Conservation (phyloP, 1,140 invertebrate species). For the Archivesica marissinica region DNA sequence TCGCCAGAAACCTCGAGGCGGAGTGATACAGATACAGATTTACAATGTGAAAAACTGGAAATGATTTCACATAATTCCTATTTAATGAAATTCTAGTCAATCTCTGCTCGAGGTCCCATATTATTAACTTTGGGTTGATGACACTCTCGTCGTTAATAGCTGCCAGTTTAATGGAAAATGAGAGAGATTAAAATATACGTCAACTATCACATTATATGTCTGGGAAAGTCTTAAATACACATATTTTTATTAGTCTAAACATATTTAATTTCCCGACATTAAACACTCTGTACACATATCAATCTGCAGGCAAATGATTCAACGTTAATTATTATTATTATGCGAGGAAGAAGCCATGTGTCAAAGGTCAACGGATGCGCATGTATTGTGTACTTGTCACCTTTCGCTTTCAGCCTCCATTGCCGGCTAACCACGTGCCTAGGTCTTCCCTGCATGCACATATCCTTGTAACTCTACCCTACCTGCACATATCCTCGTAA, state of each 20-base stretch:
- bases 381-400: too few species aligned
- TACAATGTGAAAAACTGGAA: conserved; percentile 20
- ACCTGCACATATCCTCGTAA: too few species aligned
- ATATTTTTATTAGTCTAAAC: too few species aligned
- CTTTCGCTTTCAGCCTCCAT: too few species aligned
- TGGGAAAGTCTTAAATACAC: background rate
- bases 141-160: background rate
- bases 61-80: conserved; percentile 13
- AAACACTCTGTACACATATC: too few species aligned
- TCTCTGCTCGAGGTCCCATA: background rate
- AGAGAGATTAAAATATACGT: background rate
- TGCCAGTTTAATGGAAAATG: background rate
- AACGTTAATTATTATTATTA: too few species aligned
- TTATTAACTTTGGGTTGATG: background rate
- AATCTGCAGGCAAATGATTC: too few species aligned
- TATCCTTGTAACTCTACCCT: too few species aligned
- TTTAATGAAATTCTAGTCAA: conserved; percentile 43
- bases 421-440: too few species aligned
- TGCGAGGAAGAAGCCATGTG: too few species aligned
- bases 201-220: background rate
- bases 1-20: conserved; percentile 4
- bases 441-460: too few species aligned
- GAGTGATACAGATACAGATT: conserved; percentile 5
- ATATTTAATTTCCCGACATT: background rate
- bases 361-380: too few species aligned